Evolutionary conservation across 2,113 vertebrate genomes (phyloP).

Genomic region (Pheucticus melanocephalus): DNA sequence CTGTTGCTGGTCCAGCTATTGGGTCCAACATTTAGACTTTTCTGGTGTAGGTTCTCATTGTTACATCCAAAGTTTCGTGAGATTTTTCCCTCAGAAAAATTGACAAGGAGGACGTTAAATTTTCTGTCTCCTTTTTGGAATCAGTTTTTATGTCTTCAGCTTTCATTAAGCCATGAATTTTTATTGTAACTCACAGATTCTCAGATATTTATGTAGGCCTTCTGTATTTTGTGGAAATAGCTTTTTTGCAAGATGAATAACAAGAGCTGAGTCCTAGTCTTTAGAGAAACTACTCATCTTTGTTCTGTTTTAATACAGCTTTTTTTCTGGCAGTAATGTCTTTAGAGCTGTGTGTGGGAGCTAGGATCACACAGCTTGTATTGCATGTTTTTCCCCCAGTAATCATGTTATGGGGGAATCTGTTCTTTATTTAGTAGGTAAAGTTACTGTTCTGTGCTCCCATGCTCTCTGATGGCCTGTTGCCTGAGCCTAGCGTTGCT

Average conservation of each 20-base stretch:
- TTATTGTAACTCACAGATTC: not conserved
- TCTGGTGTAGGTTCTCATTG: rapidly evolving
- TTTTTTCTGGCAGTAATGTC: not conserved
- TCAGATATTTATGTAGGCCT: not conserved
- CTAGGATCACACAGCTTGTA: not conserved
- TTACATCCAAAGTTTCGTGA: not conserved
- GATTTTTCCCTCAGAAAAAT: not conserved
- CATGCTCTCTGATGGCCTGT: not conserved
- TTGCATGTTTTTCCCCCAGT: not conserved
- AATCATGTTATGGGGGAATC: not conserved
- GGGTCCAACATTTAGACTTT: not conserved
- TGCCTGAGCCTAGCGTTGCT: not conserved
- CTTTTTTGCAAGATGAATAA: not conserved
- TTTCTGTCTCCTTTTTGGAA: not conserved
- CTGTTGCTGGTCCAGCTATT: not conserved
- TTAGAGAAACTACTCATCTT: not conserved
- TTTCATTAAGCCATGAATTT: not conserved
- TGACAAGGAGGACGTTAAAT: not conserved
- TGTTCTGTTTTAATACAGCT: not conserved
- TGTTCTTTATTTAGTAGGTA: not conserved
- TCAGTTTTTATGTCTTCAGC: not conserved
- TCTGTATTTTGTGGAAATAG: not conserved
- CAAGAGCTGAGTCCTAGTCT: not conserved
- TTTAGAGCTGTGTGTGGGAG: not conserved
- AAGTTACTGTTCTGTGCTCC: not conserved